phyloP scores from a whole-genome alignment of 2,113 vertebrate genomes.

The Pterocles gutturalis region DNA sequence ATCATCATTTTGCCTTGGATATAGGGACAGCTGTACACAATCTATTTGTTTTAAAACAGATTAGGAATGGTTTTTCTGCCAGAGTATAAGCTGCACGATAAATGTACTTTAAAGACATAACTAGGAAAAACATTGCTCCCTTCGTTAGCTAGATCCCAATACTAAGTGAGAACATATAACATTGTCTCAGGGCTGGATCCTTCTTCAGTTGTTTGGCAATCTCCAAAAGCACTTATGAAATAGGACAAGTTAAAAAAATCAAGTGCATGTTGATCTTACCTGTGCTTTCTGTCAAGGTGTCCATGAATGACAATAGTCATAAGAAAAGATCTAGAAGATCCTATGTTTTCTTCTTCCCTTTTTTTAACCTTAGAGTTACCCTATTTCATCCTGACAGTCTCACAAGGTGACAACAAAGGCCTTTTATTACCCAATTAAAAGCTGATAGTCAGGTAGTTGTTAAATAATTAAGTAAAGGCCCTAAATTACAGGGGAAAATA shows the following conservation, averaged over 20 bases:
- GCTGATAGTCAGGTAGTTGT: slow-evolving; percentile 1
- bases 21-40: slow-evolving; percentile 83
- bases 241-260: neutral
- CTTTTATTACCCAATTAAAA: slow-evolving; percentile 64
- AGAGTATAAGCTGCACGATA: slow-evolving; percentile 70
- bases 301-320: neutral
- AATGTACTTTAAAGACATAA: slow-evolving; percentile 63
- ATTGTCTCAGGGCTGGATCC: neutral
- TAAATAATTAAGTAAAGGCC: neutral
- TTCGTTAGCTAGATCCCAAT: neutral
- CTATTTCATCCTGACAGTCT: neutral
- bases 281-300: neutral
- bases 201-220: neutral
- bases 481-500: neutral
- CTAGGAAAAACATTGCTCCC: slow-evolving; percentile 40
- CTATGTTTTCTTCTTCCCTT: neutral
- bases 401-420: slow-evolving; percentile 35
- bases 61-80: slow-evolving; percentile 77
- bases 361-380: neutral
- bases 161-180: neutral
- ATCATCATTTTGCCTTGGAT: slow-evolving; percentile 82
- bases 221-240: neutral
- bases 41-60: slow-evolving; percentile 87
- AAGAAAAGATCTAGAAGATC: neutral
- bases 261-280: neutral